These are phyloP conservation scores for Zaprionus nigranus DNA, from an alignment of 1,140 invertebrate genomes.

Conservation along the genomic window DNA sequence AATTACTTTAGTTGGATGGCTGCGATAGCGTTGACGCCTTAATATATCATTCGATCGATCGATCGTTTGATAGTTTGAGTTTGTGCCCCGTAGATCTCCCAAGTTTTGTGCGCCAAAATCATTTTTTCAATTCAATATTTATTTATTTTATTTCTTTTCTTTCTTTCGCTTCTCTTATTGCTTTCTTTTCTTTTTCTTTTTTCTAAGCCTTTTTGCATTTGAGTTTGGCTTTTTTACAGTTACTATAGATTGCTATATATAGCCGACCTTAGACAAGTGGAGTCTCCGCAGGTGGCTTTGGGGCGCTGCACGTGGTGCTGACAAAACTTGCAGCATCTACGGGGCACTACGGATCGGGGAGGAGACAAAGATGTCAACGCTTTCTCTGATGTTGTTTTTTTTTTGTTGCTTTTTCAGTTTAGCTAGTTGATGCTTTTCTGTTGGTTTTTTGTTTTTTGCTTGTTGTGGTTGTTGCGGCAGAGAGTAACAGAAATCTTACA, in stretches of 20 bases:
- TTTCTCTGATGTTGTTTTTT: slow-evolving; percentile 8
- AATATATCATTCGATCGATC: neutral
- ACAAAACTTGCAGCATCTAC: slow-evolving; percentile 38
- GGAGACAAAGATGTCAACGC: slow-evolving; percentile 10
- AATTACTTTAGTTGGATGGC: slow-evolving; percentile 52
- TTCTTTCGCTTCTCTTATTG: neutral
- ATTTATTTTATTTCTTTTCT: slow-evolving; percentile 7
- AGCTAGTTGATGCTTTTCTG: slow-evolving; percentile 32
- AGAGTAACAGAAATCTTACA: slow-evolving; percentile 68
- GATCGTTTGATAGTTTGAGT: neutral
- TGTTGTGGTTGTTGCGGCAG: slow-evolving; percentile 34
- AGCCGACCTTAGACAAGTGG: slow-evolving; percentile 77
- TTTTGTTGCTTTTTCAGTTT: slow-evolving; percentile 34
- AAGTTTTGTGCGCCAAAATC: slow-evolving; percentile 17
- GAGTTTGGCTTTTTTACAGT: neutral
- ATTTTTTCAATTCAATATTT: slow-evolving; percentile 7
- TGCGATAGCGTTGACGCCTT: slow-evolving; percentile 30
- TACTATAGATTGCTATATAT: slow-evolving; percentile 3
- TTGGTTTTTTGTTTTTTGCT: slow-evolving; percentile 5
- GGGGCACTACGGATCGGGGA: neutral
- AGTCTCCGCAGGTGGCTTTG: slow-evolving; percentile 78
- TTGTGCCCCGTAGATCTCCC: neutral
- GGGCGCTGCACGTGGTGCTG: slow-evolving; percentile 12
- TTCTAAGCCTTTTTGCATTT: neutral
- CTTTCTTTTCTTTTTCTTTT: slow-evolving; percentile 11